These are phyloP conservation scores for Diadema setosum DNA, from an alignment of 35 echinoderm and acorn worm species.

Conservation along the genomic window DNA sequence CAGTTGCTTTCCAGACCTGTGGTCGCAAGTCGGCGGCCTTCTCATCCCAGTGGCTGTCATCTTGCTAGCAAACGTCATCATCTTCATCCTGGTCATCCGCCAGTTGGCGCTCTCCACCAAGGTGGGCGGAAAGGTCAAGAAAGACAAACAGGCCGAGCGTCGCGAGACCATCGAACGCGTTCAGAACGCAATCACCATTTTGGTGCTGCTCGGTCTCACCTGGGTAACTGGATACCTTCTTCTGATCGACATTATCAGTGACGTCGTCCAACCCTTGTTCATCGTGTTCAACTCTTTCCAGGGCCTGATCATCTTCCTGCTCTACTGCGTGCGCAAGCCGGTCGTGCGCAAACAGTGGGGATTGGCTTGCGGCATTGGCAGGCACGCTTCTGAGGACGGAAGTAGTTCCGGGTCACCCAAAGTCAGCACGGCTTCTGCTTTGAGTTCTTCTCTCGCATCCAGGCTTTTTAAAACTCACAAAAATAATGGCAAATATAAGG, in stretches of 20 bases:
- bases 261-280: slow-evolving; percentile 54
- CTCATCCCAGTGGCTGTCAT: slow-evolving; percentile 17
- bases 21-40: not conserved
- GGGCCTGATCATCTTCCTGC: not conserved
- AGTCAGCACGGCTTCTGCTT: too few relatives aligned
- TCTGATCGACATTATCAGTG: not conserved
- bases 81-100: slow-evolving; percentile 47
- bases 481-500: too few relatives aligned
- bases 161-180: not conserved
- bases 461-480: too few relatives aligned
- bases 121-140: not conserved
- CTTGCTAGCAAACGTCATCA: slow-evolving; percentile 14
- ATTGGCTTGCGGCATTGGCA: not conserved
- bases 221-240: slow-evolving; percentile 48
- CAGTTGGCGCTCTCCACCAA: not conserved
- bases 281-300: slow-evolving; percentile 37
- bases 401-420: too few relatives aligned
- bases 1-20: slow-evolving; percentile 13
- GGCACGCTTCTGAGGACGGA: not conserved
- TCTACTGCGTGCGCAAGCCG: not conserved
- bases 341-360: not conserved
- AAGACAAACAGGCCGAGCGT: not conserved
- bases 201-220: slow-evolving; percentile 51
- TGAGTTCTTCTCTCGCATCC: too few relatives aligned
- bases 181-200: slow-evolving; percentile 2